Evolutionary conservation across 1,140 invertebrate genomes (phyloP).

Genomic region (Nasonia longicornis): DNA sequence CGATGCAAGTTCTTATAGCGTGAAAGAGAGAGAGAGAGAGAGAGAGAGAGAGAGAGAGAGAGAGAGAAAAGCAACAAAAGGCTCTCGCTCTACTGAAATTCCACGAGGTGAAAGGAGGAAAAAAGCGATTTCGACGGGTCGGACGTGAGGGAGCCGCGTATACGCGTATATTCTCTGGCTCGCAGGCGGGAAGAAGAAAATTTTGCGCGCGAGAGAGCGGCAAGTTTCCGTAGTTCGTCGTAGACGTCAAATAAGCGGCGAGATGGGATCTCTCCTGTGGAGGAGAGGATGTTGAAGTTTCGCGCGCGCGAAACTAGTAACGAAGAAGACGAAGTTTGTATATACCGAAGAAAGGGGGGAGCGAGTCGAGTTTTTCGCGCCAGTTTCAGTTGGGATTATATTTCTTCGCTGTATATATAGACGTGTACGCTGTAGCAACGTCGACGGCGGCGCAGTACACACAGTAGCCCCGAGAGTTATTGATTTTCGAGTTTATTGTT

Average conservation of each 20-base stretch:
- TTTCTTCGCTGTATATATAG: not conserved
- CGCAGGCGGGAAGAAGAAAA: not conserved
- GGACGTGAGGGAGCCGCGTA: not conserved
- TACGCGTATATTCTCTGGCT: not conserved
- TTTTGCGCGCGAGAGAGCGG: not conserved
- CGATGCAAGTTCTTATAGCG: not conserved
- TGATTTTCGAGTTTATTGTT: constrained; percentile 26
- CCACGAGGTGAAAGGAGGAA: not conserved
- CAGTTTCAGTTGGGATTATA: constrained; percentile 25
- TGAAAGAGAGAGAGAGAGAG: no score
- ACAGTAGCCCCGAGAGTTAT: not conserved
- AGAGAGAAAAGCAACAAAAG: not conserved
- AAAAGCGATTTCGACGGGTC: not conserved
- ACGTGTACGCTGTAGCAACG: not conserved
- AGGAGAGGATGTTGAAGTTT: constrained; percentile 30
- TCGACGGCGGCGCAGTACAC: not conserved
- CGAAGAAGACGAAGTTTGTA: constrained; percentile 34
- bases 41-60: no score
- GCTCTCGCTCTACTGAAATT: not conserved
- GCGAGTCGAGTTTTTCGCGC: constrained; percentile 23
- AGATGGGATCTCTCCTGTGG: not conserved
- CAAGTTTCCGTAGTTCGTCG: constrained; percentile 20
- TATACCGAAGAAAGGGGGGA: not conserved
- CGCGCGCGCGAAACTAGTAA: constrained; percentile 21
- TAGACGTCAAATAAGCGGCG: constrained; percentile 22